Evolutionary conservation across 2,888 invertebrate species (phyloP).

Genomic region (Leuctra nigra): DNA sequence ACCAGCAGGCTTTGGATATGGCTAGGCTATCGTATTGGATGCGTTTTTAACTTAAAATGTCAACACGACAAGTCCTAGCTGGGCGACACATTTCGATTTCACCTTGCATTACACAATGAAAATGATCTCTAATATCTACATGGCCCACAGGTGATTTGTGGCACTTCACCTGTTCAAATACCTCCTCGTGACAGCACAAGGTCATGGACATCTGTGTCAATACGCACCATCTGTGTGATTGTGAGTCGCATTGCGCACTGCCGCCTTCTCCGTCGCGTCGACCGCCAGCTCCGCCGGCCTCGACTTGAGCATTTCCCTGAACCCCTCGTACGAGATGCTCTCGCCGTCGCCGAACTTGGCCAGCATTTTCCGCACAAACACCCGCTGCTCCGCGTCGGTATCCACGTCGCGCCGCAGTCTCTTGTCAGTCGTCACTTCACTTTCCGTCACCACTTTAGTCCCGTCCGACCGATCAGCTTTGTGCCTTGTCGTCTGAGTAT

Average conservation of each 20-base stretch:
- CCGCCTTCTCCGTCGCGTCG: neutral
- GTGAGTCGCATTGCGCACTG: neutral
- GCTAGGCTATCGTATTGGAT: too few relatives aligned
- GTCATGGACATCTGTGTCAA: too few relatives aligned
- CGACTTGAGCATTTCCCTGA: constrained; percentile 54
- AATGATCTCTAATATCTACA: too few relatives aligned
- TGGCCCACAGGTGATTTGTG: too few relatives aligned
- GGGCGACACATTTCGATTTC: too few relatives aligned
- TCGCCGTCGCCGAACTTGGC: constrained; percentile 56
- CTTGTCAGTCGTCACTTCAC: neutral
- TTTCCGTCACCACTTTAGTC: neutral
- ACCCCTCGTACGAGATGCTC: constrained; percentile 56
- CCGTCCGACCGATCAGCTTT: neutral
- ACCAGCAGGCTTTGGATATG: too few relatives aligned
- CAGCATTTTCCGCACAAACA: constrained; percentile 60
- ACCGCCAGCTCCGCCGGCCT: neutral
- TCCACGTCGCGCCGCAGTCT: neutral
- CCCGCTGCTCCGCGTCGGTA: constrained; percentile 3
- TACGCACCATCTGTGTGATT: neutral
- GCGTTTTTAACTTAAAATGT: too few relatives aligned
- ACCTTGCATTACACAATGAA: too few relatives aligned
- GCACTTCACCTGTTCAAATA: too few relatives aligned
- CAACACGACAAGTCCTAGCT: too few relatives aligned
- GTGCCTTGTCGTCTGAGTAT: neutral
- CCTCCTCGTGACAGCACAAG: too few relatives aligned